These are phyloP conservation scores for Coryphaenoides rupestris DNA, from an alignment of 2,113 vertebrate species.

Conservation along the genomic window DNA sequence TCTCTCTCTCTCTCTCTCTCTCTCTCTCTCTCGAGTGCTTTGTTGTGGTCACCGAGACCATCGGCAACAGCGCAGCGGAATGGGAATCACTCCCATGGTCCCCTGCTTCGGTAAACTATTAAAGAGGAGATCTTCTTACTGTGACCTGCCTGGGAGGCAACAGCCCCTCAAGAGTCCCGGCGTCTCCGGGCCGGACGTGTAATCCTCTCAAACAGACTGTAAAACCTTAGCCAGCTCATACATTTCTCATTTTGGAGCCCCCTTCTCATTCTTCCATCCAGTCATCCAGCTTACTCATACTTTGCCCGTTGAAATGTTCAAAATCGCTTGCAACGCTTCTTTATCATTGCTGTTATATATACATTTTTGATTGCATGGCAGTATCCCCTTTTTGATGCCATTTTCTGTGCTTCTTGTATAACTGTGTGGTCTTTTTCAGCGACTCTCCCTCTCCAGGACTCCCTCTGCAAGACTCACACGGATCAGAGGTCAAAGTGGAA, in stretches of 20 bases:
- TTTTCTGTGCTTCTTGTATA: background rate
- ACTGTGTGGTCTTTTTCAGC: constrained; percentile 22
- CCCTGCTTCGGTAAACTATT: constrained; percentile 62
- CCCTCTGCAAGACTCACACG: background rate
- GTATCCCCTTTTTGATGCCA: too few species aligned
- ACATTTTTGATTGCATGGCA: too few species aligned
- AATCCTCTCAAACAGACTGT: constrained; percentile 29
- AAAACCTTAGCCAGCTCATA: constrained; percentile 15
- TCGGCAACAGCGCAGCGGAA: constrained; percentile 65
- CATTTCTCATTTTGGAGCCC: too few species aligned
- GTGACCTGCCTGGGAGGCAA: constrained; percentile 45
- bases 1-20: too few species aligned
- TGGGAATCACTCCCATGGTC: constrained; percentile 64
- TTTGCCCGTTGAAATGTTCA: constrained; percentile 7
- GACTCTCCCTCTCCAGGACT: background rate
- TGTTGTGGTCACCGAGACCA: constrained; percentile 72
- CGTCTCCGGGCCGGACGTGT: constrained; percentile 13
- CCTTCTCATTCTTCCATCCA: constrained; percentile 27
- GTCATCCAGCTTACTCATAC: constrained; percentile 11
- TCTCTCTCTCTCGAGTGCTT: constrained; percentile 43
- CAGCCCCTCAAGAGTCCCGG: constrained; percentile 36
- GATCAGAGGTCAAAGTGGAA: constrained; percentile 10
- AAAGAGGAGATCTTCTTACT: constrained; percentile 68
- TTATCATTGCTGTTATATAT: too few species aligned
- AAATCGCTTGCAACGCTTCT: background rate